A percentile compares a stretch with the other conserved stretches of the same genome.
Conservation (phyloP, 2,113 vertebrate genomes). For the Hippocampus abdominalis region DNA sequence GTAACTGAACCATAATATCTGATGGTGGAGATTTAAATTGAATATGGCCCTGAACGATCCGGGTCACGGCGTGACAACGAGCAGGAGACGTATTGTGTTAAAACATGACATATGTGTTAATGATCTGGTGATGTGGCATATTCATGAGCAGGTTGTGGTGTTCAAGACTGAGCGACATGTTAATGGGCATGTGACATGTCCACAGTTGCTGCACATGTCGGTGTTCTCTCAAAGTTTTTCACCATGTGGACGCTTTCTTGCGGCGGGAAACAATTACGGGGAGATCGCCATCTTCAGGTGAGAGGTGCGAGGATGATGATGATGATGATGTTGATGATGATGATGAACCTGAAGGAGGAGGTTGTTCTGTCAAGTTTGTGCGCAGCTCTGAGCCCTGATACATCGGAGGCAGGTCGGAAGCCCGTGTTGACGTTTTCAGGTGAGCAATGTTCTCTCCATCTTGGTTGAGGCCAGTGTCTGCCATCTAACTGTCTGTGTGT, state of each 20-base stretch:
- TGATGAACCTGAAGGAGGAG: not conserved
- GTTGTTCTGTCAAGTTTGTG: constrained; percentile 72
- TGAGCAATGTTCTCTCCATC: constrained; percentile 43
- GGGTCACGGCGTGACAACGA: too few relatives aligned
- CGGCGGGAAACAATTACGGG: constrained; percentile 85
- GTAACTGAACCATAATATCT: too few relatives aligned
- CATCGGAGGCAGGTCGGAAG: constrained; percentile 75
- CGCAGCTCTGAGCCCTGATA: constrained; percentile 83
- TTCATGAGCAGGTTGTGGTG: too few relatives aligned
- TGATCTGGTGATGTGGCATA: too few relatives aligned
- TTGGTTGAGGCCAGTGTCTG: not conserved
- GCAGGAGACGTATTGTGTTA: too few relatives aligned
- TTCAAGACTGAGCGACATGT: not conserved
- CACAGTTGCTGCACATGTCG: constrained; percentile 84
- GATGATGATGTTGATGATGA: not conserved
- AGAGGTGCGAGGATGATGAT: not conserved
- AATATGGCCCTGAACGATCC: too few relatives aligned
- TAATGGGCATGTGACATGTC: not conserved
- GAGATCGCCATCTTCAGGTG: constrained; percentile 88
- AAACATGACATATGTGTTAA: too few relatives aligned
- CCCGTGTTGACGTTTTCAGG: constrained; percentile 80
- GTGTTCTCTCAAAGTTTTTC: constrained; percentile 86
- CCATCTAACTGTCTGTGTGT: not conserved
- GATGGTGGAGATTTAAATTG: too few relatives aligned
- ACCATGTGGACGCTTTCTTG: constrained; percentile 83